Conservation (phyloP, 1,140 invertebrate genomes). For the Chelonus insularis region DNA sequence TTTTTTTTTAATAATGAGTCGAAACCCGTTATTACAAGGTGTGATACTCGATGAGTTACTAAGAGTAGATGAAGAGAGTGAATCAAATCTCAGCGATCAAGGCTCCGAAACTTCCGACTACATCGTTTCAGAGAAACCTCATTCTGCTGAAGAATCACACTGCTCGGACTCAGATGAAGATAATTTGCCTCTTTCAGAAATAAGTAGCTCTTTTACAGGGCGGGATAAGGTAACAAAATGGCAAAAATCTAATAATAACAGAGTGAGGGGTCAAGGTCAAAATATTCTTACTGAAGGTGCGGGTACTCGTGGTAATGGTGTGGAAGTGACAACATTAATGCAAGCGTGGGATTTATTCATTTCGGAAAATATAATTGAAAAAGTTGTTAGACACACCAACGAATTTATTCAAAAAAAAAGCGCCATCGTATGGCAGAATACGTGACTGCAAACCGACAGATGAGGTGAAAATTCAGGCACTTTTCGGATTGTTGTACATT, state of each 20-base stretch:
- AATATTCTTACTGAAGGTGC: neutral
- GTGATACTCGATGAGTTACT: no score
- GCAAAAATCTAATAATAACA: neutral
- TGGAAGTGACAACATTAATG: neutral
- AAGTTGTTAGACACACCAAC: constrained; percentile 7
- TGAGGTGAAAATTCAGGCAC: neutral
- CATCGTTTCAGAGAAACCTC: no score
- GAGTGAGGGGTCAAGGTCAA: neutral
- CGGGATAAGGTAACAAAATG: neutral
- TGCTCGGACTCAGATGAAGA: constrained; percentile 1
- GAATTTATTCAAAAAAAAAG: constrained; percentile 2
- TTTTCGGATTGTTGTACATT: constrained; percentile 11
- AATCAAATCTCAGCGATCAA: no score
- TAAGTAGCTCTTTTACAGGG: neutral
- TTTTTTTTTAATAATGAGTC: no score
- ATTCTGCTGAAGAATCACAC: no score
- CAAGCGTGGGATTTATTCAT: neutral
- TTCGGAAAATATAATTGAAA: neutral
- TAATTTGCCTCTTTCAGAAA: neutral
- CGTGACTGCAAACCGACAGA: neutral
- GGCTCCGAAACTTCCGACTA: no score
- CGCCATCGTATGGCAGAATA: neutral
- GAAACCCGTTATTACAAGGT: no score
- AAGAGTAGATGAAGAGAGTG: no score
- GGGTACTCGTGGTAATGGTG: neutral